These are phyloP conservation scores for Pongo pygmaeus DNA, from an alignment of 2,113 vertebrate genomes.

Conservation along the genomic window DNA sequence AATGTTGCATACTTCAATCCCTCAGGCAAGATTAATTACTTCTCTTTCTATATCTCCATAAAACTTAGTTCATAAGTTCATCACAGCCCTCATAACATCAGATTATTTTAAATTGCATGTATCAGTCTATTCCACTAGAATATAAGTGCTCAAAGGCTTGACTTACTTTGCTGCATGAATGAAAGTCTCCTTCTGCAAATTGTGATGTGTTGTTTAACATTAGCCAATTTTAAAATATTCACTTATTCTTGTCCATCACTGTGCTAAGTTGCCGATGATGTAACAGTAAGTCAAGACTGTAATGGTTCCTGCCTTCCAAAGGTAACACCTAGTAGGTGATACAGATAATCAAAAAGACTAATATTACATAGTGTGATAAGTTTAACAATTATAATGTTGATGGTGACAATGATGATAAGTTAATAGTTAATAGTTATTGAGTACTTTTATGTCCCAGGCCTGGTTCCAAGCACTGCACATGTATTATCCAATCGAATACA, in stretches of 20 bases:
- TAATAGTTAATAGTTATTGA: neutral
- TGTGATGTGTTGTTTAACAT: neutral
- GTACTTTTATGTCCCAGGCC: neutral
- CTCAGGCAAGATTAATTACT: neutral
- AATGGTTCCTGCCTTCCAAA: neutral
- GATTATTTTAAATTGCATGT: neutral
- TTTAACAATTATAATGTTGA: neutral
- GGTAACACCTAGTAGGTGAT: neutral
- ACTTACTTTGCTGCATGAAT: neutral
- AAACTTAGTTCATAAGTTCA: neutral
- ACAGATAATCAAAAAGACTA: neutral
- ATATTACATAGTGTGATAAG: neutral
- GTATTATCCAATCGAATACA: neutral
- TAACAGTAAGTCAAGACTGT: neutral
- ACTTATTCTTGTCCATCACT: neutral
- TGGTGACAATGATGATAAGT: neutral
- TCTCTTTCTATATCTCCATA: neutral
- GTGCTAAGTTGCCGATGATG: neutral
- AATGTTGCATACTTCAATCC: neutral
- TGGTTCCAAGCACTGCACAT: neutral
- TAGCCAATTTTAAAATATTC: neutral
- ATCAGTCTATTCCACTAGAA: neutral
- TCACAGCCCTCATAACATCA: neutral
- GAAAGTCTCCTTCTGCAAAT: neutral
- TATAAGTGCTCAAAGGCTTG: neutral